Conservation (phyloP, 2,888 invertebrate genomes). For the Molanna angustata region DNA sequence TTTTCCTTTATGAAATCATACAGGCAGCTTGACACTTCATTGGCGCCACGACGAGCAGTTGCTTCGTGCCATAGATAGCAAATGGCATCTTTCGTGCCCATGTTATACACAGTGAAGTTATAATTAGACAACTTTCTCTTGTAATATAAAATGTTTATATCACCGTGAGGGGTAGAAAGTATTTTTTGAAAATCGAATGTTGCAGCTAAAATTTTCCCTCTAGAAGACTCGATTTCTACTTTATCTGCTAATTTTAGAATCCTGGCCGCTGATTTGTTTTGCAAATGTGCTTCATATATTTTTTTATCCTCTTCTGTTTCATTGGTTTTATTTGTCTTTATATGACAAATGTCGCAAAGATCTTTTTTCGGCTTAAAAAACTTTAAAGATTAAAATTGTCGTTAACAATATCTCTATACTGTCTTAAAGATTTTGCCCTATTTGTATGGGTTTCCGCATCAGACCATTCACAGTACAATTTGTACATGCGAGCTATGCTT, state of each 20-base stretch:
- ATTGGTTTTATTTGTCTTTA: background rate
- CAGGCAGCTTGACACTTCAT: background rate
- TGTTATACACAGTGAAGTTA: background rate
- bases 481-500: background rate
- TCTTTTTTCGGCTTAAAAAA: constrained; percentile 1
- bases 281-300: background rate
- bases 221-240: background rate
- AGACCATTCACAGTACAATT: background rate
- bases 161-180: background rate
- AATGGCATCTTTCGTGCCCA: background rate
- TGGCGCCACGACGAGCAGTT: background rate
- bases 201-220: background rate
- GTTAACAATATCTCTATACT: constrained; percentile 1
- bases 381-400: constrained; percentile 4
- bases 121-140: background rate
- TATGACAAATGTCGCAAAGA: background rate
- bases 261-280: background rate
- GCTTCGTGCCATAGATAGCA: background rate
- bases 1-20: background rate
- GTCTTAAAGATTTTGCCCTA: background rate
- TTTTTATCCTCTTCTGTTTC: background rate
- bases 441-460: background rate
- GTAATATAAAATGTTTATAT: background rate
- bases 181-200: constrained; percentile 2
- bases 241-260: background rate